These are phyloP conservation scores for Lonchura striata DNA, from an alignment of 2,113 vertebrate genomes.

Conservation along the genomic window DNA sequence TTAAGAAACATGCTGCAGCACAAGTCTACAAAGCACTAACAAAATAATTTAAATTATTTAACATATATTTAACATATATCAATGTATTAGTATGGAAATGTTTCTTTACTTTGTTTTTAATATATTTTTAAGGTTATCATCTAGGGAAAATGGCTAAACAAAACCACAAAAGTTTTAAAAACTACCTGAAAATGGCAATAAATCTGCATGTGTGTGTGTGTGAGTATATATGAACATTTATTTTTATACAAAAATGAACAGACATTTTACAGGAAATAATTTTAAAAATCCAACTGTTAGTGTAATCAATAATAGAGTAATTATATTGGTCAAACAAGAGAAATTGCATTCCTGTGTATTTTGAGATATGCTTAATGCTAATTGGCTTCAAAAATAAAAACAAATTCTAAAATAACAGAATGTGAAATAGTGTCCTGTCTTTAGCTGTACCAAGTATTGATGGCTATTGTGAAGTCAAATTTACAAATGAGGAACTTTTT, in stretches of 20 bases:
- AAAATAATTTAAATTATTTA: background rate
- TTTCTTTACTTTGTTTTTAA: background rate
- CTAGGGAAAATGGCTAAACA: background rate
- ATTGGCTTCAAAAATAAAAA: background rate
- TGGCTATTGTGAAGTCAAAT: background rate
- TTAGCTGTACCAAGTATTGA: background rate
- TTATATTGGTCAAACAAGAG: background rate
- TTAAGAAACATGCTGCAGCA: background rate
- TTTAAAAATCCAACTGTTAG: background rate
- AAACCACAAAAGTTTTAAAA: background rate
- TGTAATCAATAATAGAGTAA: background rate
- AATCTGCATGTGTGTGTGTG: accelerated
- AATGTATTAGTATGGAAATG: background rate
- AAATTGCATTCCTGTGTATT: background rate
- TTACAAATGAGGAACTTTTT: background rate
- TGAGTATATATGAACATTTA: background rate
- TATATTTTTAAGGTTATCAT: background rate
- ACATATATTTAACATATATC: background rate
- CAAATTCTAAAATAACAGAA: background rate
- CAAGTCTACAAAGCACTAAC: background rate
- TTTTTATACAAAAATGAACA: background rate
- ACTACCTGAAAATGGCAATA: background rate
- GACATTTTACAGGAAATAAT: background rate
- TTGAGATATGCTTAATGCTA: background rate
- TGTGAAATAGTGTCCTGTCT: background rate